Evolutionary conservation across 2,888 invertebrate species (phyloP), one percentile per base, ranked within the genome.

Genomic region (Phaedon cochleariae): DNA sequence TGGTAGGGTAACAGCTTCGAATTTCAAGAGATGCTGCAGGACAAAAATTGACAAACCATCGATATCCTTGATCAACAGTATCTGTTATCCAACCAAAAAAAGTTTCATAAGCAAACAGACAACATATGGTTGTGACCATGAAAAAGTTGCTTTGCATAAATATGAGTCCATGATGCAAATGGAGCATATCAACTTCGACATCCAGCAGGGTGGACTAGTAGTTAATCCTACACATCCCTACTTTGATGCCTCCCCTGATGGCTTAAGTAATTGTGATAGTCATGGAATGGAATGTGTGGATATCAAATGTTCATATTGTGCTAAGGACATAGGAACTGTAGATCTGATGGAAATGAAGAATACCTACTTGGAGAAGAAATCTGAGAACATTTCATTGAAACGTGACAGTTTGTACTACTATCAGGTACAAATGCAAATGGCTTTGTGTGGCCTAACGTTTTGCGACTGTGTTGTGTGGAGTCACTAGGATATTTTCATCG

Each of bases 271-370:
- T 7, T 64, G 69, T 45, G 64, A 58, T n/a, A n/a, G n/a, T n/a
- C n/a, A n/a, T n/a, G n/a, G n/a, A n/a, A n/a, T n/a, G n/a, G n/a
- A n/a, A n/a, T 37, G 48, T 26, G 26, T 66, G 9, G 68, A 68
- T 60, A 57, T 68, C 10, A 68, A 68, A 37, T 68, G 68, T 37
- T 65, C 62, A 26, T 69, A 66, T 37, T 69, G 65, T 64, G 58
- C 57, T 6, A 66, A 60, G 52, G 45, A 65, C 45, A 5, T 48
- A 15, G 54, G 37, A 10, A 20, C 65, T 17, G 52, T 22, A 15
- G 61, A 61, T 10, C 7, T 46, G 45, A 26, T 45, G 26, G 61
- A 54, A 18, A 54, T 61, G 20, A 61, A 61, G 34, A 54, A 61
- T 45, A 31, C 53, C 17, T 26, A 54, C 22, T 31, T 54, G 12